These are phyloP conservation scores for Drosophila glabriapex DNA, from an alignment of 2,888 invertebrate species.

Conservation along the genomic window DNA sequence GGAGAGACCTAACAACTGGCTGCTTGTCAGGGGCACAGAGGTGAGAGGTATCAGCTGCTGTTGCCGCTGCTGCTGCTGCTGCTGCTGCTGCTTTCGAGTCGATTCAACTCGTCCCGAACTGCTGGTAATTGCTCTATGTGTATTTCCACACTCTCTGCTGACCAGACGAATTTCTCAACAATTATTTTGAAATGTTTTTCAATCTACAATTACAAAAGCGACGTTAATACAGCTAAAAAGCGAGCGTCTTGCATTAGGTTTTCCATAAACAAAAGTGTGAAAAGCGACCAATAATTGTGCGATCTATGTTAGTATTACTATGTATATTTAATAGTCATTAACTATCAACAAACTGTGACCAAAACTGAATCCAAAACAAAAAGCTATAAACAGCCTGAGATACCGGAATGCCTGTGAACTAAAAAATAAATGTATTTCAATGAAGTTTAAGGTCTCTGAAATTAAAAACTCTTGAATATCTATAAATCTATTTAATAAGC, in stretches of 20 bases:
- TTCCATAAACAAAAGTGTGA: slow-evolving; percentile 61
- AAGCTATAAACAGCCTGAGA: not conserved
- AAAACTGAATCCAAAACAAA: not conserved
- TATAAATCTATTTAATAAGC: not conserved
- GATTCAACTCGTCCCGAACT: slow-evolving; percentile 23
- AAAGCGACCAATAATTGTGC: slow-evolving; percentile 37
- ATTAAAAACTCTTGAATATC: not conserved
- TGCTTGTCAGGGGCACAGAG: slow-evolving; percentile 17
- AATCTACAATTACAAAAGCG: slow-evolving; percentile 54
- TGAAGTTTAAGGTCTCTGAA: not conserved
- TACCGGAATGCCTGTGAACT: not conserved
- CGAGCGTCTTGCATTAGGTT: slow-evolving; percentile 48
- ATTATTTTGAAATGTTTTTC: slow-evolving; percentile 81
- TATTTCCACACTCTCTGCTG: slow-evolving; percentile 27
- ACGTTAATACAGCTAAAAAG: slow-evolving; percentile 19
- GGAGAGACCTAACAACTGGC: slow-evolving; percentile 7
- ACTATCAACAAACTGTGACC: slow-evolving; percentile 1
- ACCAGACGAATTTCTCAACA: slow-evolving; percentile 78
- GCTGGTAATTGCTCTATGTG: slow-evolving; percentile 51
- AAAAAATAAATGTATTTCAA: not conserved
- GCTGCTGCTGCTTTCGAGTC: slow-evolving; percentile 9
- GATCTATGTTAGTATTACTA: not conserved
- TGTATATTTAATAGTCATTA: slow-evolving; percentile 1
- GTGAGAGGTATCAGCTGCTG: slow-evolving; percentile 26
- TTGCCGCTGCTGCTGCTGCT: too few species aligned